phyloP scores from a whole-genome alignment of 2,888 invertebrate species.

The Agrochola litura region DNA sequence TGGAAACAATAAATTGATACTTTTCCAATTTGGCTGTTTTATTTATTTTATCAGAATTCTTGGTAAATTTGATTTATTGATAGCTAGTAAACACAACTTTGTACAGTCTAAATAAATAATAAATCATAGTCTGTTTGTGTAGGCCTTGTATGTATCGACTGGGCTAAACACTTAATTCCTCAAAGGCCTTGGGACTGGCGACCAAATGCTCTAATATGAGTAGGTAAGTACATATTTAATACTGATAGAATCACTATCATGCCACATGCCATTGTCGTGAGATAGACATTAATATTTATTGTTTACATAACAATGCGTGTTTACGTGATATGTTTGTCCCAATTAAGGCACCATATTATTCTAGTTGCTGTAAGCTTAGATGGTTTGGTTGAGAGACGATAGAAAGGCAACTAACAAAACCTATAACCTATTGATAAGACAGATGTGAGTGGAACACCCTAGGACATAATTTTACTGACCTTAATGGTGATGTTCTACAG shows the following conservation, averaged over 20 bases:
- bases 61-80: neutral
- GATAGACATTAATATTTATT: neutral
- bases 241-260: neutral
- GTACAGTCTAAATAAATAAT: constrained; percentile 14
- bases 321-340: neutral
- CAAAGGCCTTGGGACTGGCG: neutral
- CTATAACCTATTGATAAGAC: neutral
- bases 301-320: too few relatives aligned
- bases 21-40: constrained; percentile 78
- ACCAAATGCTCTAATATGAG: neutral
- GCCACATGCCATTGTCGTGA: neutral
- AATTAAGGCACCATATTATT: neutral
- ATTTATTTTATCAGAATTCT: constrained; percentile 57
- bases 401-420: neutral
- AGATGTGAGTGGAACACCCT: neutral
- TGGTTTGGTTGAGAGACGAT: neutral
- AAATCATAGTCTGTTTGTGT: constrained; percentile 10
- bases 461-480: too few relatives aligned
- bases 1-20: constrained; percentile 89
- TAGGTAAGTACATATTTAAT: constrained; percentile 6
- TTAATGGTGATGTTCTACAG: neutral
- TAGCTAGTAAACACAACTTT: neutral
- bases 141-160: constrained; percentile 27
- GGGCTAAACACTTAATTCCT: constrained; percentile 16
- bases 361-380: neutral